Base-by-base conservation (phyloP, 2,113 vertebrate species). In the Oostethus manadensis region DNA sequence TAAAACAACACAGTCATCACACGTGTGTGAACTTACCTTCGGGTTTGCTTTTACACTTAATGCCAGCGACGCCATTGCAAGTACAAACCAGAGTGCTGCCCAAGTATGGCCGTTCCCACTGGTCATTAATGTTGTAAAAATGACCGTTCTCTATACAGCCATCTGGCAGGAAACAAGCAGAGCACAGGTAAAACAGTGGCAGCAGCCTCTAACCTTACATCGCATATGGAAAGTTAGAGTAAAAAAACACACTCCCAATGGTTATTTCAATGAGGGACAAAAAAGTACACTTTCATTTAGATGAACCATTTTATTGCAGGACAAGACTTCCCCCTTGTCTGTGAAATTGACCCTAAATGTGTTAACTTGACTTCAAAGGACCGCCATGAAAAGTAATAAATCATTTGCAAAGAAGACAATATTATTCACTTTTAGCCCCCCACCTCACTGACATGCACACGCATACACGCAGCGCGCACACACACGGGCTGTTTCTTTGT, bases 1-100 rank as follows among this genome's bases (percentile, higher is more conserved):
- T 55, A 55, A 40, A 55, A 55, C 40, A 55, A 58, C 40, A 55
- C 17, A 40, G 8, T 1, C 10, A 8, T 51, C 6, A 4, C 46
- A 29, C 6, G 23, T 13, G 50, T 26, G 20, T 9, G 43, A 47
- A 92, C 93, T 88, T 74, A 98, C 96, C 87, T 72, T 98, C 93
- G 16, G 94, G 96, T 70, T 98, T 97, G 71, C 92, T 94, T 85
- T 94, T 95, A 20, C 97, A 99, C 86, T 92, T 94, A 73, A 97
- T 94, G 16, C 94, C 94, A 64, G 88, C 82, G 3, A 91, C 93
- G 63, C 96, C 95, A 0, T 94, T 92, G 84, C 97, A 99, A 71
- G 95, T 96, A 91, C 96, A 99, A 64, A 98, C 60, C 77, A 99
- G 84, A 0, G 89, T 90, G 56, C 89, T 94, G 10, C 93, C 92